Evolutionary conservation across 92 coral and sea anemone species (phyloP).

Genomic region (Muricea muricata): DNA sequence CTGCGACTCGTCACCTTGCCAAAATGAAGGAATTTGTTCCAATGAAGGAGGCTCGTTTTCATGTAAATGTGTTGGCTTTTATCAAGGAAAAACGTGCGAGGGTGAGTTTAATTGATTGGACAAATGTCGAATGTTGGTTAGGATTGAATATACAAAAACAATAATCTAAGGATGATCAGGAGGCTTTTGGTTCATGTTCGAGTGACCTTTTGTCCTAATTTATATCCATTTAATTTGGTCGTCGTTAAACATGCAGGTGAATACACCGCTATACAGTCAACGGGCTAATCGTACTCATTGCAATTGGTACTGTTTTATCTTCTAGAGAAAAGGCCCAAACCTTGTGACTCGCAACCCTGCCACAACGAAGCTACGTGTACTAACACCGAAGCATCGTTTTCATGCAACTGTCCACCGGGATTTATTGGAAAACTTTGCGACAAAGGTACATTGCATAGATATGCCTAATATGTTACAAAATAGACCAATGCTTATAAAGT

Average conservation of each 20-base stretch:
- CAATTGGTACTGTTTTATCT: no score
- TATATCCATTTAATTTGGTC: no score
- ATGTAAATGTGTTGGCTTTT: neutral
- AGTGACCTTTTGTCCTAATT: no score
- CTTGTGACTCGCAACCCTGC: slow-evolving; percentile 17
- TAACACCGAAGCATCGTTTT: neutral
- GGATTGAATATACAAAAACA: no score
- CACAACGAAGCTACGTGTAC: slow-evolving; percentile 7
- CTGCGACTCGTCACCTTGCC: neutral
- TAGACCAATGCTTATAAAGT: neutral
- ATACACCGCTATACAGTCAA: no score
- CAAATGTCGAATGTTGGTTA: no score
- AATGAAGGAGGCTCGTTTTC: slow-evolving; percentile 10
- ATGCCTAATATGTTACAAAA: no score
- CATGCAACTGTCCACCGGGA: slow-evolving; percentile 13
- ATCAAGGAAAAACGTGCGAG: slow-evolving; percentile 3
- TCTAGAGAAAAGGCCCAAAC: neutral
- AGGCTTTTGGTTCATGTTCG: no score
- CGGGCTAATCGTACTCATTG: no score
- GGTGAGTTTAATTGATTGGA: neutral
- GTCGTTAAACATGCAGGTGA: no score
- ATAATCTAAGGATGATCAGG: no score
- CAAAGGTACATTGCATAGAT: neutral
- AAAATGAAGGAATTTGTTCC: neutral
- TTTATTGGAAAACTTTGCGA: slow-evolving; percentile 26